Evolutionary conservation across 2,888 invertebrate genomes (phyloP), one percentile per base, ranked within the genome.

Genomic region (Pogonocherus hispidulus): DNA sequence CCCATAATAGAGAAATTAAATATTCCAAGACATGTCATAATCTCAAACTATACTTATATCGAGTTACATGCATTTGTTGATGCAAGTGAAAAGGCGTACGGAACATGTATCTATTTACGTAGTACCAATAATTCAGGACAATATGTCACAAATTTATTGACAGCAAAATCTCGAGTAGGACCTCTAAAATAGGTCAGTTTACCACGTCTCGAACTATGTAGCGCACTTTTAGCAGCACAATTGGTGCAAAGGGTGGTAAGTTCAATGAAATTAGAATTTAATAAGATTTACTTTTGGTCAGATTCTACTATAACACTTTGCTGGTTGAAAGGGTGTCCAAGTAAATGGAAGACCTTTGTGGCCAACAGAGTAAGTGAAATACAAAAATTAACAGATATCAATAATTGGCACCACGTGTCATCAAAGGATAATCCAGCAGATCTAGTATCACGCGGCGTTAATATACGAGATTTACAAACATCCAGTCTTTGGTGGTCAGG

Each of bases 131-230:
- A 14, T 9, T 9, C 19, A 5, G 46, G 19, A 46, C 16, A 46
- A 6, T 3, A 1, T 9, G 0, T 18, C 19, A 4, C 19, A 19
- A 46, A 5, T 5, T 19, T 46, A 19, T 16, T 46, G 2, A 18
- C 18, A 6, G 46, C 46, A 19, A 46, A 46, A 18, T 46, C 46
- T 1, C 3, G 46, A 5, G 46, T 46, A 6, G 52, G 32, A 2
- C 52, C 52, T 0, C n/a, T 66, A 3, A 66, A 60, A 49, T 6
- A 37, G 9, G 3, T 51, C 1, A 49, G 49, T 23, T 41, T 44
- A 14, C 44, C 49, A n/a, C 27, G 59, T 19, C 20, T 66, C 37
- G 60, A 66, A 22, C 19, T 66, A 20, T 66, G 66, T 23, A 44
- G 51, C 9, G 60, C 66, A 5, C 16, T 63, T 1, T 27, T 67